Evolutionary conservation across 2,113 vertebrate species (phyloP), one percentile per base, ranked within the genome.

Genomic region (Sinocyclocheilus anshuiensis): DNA sequence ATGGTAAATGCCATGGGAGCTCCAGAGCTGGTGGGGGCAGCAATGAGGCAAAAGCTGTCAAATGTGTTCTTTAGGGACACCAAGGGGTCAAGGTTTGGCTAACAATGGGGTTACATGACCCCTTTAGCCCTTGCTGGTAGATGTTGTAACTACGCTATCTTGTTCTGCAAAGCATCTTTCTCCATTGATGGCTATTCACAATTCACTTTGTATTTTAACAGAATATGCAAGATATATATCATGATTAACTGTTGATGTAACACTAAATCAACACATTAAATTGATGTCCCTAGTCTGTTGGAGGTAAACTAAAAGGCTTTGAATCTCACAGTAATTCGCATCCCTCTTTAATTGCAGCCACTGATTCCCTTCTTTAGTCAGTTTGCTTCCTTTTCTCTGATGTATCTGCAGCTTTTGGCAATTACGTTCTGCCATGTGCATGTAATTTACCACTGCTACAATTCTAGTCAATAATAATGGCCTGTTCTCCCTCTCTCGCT

Each of bases 381-480:
- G 26, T 50, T 71, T 22, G 8, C 65, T 83, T 71, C 9, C n/a
- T 67, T 81, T 83, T 36, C 50, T 74, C 48, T 83, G 50, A 74
- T 83, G 50, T 83, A 53, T 84, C 33, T 74, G 22, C 29, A 39
- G 69, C 50, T 59, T 74, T 33, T 83, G 29, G 69, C 50, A 74
- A 39, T 83, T 57, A 83, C 65, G 7, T 53, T 57, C 65, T 57
- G 81, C 13, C 69, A 84, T 74, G 48, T 84, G 81, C 48, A 26
- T 74, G 50, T 84, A 74, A 50, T 84, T 84, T 84, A 84, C 69
- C 33, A n/a, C 81, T 24, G 26, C 67, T 72, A 83, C 67, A 83
- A 22, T 74, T 74, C 50, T 42, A 59, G 81, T 83, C 48, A n/a
- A 57, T 74, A 39, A 55, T 83, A 74, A 74, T 84, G 48, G 81